A percentile compares a stretch with the other conserved stretches of the same genome.
Conservation (phyloP, 1,140 invertebrate species). For the Heliconius hewitsoni region DNA sequence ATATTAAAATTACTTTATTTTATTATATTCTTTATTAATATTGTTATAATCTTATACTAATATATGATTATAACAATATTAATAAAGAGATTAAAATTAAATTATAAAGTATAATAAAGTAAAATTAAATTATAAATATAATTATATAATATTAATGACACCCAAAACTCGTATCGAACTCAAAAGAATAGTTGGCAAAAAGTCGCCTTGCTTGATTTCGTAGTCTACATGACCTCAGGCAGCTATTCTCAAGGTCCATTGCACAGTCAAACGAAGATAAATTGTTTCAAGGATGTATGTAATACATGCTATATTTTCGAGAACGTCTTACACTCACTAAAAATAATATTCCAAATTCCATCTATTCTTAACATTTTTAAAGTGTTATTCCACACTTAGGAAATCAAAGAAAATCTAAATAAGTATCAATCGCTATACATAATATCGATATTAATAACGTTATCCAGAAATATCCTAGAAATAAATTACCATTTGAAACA, state of each 20-base stretch:
- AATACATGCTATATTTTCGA: not conserved
- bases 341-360: not conserved
- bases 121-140: not conserved
- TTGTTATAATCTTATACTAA: too few species aligned
- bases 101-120: not conserved
- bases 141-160: not conserved
- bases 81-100: too few species aligned
- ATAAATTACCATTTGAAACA: too few species aligned
- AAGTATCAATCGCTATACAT: too few species aligned
- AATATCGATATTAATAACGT: too few species aligned
- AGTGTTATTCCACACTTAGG: too few species aligned
- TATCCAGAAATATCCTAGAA: too few species aligned
- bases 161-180: not conserved
- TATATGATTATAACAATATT: too few species aligned
- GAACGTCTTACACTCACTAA: not conserved
- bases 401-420: too few species aligned
- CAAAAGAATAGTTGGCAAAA: constrained; percentile 17
- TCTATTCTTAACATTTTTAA: too few species aligned
- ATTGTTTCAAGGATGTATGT: constrained; percentile 11
- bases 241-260: constrained; percentile 26
- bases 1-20: too few species aligned
- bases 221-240: constrained; percentile 14
- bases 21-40: too few species aligned
- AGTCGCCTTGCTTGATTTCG: constrained; percentile 22
- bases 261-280: constrained; percentile 16